Conservation (phyloP, 1,140 invertebrate species). For the Chironomus tepperi region DNA sequence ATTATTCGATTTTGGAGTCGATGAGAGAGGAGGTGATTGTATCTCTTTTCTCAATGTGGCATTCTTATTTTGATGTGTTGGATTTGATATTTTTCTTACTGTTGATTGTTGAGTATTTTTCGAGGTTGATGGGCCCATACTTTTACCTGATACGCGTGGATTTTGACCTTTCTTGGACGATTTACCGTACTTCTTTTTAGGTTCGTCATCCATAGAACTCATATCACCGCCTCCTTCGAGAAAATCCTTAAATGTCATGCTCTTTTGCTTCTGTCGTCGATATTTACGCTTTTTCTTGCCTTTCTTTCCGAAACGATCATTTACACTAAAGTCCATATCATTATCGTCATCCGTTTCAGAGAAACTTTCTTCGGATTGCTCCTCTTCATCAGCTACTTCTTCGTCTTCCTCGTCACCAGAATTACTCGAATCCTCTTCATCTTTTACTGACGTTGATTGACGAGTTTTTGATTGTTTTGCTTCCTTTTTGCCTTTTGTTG, state of each 20-base stretch:
- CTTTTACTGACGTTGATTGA: conserved; percentile 10
- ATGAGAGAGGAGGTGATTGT: conserved; percentile 4
- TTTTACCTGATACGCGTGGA: conserved; percentile 24
- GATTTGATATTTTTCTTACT: conserved; percentile 32
- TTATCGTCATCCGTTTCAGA: conserved; percentile 39
- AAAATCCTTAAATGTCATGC: conserved; percentile 20
- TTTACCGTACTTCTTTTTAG: conserved; percentile 16
- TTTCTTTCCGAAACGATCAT: conserved; percentile 33
- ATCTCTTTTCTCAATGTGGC: conserved; percentile 29
- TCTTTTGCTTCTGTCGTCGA: neutral
- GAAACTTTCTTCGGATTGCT: conserved; percentile 30
- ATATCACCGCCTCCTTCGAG: neutral
- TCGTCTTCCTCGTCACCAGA: conserved; percentile 32
- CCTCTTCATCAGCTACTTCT: conserved; percentile 28
- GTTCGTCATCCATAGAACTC: neutral
- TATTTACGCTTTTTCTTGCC: conserved; percentile 25
- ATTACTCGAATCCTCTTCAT: conserved; percentile 29
- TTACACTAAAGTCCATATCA: conserved; percentile 37
- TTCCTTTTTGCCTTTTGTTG: conserved; percentile 43
- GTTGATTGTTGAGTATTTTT: conserved; percentile 15
- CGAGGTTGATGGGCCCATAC: neutral
- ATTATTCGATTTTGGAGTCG: conserved; percentile 30
- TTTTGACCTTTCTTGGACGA: neutral
- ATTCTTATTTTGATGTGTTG: conserved; percentile 29
- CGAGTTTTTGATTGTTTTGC: conserved; percentile 20